A percentile compares a stretch with the other conserved stretches of the same genome.
phyloP scores from a whole-genome alignment of 2,797 vertebrate genomes.

The Platalea minor region DNA sequence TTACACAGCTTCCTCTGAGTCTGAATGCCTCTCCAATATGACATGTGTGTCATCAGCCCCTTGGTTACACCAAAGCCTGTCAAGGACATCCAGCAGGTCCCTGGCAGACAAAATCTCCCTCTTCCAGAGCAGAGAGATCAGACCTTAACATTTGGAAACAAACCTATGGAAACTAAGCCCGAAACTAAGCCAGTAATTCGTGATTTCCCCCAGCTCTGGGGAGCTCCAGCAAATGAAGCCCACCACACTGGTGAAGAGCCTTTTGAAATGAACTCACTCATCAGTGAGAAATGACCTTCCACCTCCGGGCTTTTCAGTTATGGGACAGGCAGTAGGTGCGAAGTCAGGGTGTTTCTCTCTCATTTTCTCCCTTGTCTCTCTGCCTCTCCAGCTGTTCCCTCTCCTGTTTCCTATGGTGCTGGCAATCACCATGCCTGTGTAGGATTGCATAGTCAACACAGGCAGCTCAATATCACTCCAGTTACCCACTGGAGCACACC shows the following conservation, averaged over 20 bases:
- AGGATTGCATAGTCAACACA: neutral
- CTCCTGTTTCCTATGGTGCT: rapidly evolving
- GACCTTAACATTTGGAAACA: neutral
- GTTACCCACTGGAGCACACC: neutral
- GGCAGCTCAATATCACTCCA: neutral
- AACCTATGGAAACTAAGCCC: neutral
- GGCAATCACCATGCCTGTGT: neutral
- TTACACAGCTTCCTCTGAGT: neutral
- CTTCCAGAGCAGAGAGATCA: neutral
- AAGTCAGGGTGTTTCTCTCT: neutral
- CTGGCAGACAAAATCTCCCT: neutral
- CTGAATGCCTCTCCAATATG: neutral
- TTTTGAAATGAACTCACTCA: neutral
- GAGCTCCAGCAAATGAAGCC: neutral
- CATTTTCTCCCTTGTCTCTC: neutral
- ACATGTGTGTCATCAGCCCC: neutral
- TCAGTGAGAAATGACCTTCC: neutral
- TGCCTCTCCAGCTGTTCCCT: neutral
- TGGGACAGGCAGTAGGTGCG: neutral
- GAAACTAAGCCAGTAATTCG: neutral
- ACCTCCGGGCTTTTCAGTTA: neutral
- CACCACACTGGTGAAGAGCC: neutral
- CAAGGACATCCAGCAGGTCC: neutral
- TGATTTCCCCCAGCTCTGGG: neutral
- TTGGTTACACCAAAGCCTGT: neutral